Base-by-base conservation (phyloP, 2,113 vertebrate species). In the Malurus elegans region DNA sequence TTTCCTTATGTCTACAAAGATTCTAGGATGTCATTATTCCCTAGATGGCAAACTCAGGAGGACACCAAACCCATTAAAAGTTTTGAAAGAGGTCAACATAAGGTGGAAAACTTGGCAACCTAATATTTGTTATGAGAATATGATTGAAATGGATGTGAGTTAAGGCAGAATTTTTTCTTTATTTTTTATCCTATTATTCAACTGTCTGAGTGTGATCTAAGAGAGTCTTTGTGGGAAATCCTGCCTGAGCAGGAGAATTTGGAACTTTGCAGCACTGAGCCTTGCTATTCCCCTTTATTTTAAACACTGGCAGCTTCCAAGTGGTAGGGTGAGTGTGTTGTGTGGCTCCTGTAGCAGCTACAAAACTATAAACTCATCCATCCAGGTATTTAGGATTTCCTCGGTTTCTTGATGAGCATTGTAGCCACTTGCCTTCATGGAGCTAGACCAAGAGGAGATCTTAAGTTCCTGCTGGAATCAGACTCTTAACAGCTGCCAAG, bases 1-100 rank as follows among this genome's bases (percentile, higher is more conserved):
- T 94, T 92, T 92, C 45, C 71, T 78, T 91, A 28, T 62, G 71
- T 83, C 84, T 90, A 23, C 53, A 75, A 72, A 45, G 34, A 94
- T 32, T 21, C 19, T 56, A 23, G 45, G 34, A 62, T 81, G 40
- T 69, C 66, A 19, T 94, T 83, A 81, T 92, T 94, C 34, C 24
- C 34, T 76, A 83, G 31, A 21, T 38, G 40, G 53, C 31, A 88
- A 94, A 81, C 38, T 26, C 38, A 79, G 42, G 19, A 79, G 53
- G 58, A 92, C 92, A 72, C 11, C 32, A 50, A 89, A 76, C 18
- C 56, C 12, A 28, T 81, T 78, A 38, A 64, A 86, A 44, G 40
- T 85, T 87, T 76, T 87, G 32, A 69, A 83, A 81, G 45, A 61
- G 18, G 57, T 81, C 25, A 56, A 18, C 81, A 42, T 80, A 31